Evolutionary conservation across 2,113 vertebrate genomes (phyloP).

Genomic region (Loxodonta africana): DNA sequence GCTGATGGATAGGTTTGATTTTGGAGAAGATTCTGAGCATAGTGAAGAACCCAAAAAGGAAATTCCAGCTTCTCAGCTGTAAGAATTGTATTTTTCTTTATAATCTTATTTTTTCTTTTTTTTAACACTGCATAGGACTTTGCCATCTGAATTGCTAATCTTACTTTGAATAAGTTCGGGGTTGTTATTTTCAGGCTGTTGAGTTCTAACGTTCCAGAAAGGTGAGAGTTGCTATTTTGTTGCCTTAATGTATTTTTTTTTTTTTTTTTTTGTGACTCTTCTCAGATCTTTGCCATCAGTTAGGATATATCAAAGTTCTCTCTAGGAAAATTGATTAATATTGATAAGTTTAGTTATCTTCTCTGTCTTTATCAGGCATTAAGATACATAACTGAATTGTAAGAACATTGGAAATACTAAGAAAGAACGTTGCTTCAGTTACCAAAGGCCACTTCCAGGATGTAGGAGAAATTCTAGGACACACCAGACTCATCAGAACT

Average conservation of each 20-base stretch:
- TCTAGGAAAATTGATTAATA: slow-evolving; percentile 28
- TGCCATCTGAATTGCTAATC: neutral
- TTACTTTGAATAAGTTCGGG: neutral
- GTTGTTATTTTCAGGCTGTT: neutral
- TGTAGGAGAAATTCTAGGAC: neutral
- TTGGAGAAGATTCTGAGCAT: slow-evolving; percentile 95
- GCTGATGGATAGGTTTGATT: slow-evolving; percentile 98
- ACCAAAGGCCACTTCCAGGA: neutral
- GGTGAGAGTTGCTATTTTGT: neutral
- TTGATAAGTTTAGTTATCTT: slow-evolving; percentile 22
- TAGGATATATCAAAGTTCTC: neutral
- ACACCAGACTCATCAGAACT: neutral
- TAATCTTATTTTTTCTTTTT: slow-evolving; percentile 8
- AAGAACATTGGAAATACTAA: slow-evolving; percentile 1
- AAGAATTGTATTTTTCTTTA: slow-evolving; percentile 86
- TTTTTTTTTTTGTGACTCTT: neutral
- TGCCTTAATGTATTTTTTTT: neutral
- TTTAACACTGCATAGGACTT: neutral
- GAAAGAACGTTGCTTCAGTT: neutral
- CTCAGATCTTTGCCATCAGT: slow-evolving; percentile 42
- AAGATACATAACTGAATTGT: slow-evolving; percentile 18
- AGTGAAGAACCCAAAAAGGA: slow-evolving; percentile 97
- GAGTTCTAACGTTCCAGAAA: neutral
- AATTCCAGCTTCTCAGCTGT: slow-evolving; percentile 94
- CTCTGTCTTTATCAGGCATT: neutral